Evolutionary conservation across 2,113 vertebrate genomes (phyloP), one percentile per base, ranked within the genome.

Genomic region (Pao palembangensis): DNA sequence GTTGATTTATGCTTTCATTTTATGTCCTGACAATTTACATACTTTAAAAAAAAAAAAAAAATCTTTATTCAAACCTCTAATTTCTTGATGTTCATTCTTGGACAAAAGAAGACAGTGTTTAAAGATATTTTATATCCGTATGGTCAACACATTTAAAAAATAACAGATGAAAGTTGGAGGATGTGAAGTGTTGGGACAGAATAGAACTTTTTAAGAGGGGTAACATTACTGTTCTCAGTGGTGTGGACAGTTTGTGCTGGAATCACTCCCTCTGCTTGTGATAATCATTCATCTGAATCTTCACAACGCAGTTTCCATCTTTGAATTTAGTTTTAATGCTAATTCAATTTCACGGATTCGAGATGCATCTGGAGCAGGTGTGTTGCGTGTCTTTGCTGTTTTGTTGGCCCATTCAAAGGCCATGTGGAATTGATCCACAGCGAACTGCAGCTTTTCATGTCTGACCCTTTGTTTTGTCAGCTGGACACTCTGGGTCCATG

Each of bases 391-490:
- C 52, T 64, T 42, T n/a, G 34, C 73, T 71, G 69, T 71, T 75
- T 68, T 76, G 78, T 68, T 75, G 55, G 71, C 64, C 76, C 58
- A 31, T 54, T 71, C 50, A 50, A 78, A 62, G 69, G 54, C 80
- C 86, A 90, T 90, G 86, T 90, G 89, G 88, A 89, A 89, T 79
- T 73, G 82, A 89, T 88, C 80, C 76, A 59, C 8, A 48, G 31
- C 83, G 76, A 81, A 84, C 85, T 68, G 56, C 21, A 1, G 84
- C 67, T 61, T 83, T 88, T 90, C 87, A 90, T 89, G 85, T 78
- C 58, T 84, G 81, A 83, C 80, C 78, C 67, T 14, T 17, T 90
- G 87, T 91, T 91, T 82, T 90, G 80, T 89, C 88, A 92, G 90
- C 90, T 91, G 90, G 73, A 83, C 59, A 73, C 82, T n/a, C 47